Conservation (phyloP, 2,888 invertebrate species). For the Lycophotia porphyrea region DNA sequence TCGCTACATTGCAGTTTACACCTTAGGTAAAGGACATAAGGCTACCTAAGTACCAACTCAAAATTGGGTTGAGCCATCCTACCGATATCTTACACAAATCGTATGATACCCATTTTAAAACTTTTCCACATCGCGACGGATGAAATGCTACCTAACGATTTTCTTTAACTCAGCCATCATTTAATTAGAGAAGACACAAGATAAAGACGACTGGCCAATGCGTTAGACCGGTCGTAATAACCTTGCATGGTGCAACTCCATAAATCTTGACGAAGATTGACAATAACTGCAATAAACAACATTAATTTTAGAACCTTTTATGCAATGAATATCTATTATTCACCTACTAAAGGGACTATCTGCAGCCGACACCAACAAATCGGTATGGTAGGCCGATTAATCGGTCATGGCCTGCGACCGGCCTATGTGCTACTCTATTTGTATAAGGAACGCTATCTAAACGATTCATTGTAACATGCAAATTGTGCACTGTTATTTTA, state of each 20-base stretch:
- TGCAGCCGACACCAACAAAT: slow-evolving; percentile 36
- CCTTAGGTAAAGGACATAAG: neutral
- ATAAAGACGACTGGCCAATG: slow-evolving; percentile 3
- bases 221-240: neutral
- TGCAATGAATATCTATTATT: slow-evolving; percentile 15
- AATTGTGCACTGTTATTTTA: slow-evolving; percentile 37
- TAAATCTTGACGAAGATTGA: slow-evolving; percentile 9
- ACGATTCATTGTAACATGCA: slow-evolving; percentile 54
- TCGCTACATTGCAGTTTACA: neutral
- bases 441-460: slow-evolving; percentile 9
- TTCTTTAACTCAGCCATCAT: neutral
- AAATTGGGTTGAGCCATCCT: neutral
- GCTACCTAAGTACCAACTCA: neutral
- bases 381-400: slow-evolving; percentile 22
- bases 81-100: neutral
- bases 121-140: neutral
- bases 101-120: neutral
- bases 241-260: neutral
- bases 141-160: neutral
- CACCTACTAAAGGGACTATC: slow-evolving; percentile 16
- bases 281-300: slow-evolving; percentile 8
- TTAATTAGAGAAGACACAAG: neutral
- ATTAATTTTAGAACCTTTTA: slow-evolving; percentile 34
- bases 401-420: slow-evolving; percentile 10
- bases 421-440: slow-evolving; percentile 30